These are phyloP conservation scores for cat (Felis catus) DNA, from an alignment of 2,113 vertebrate species.

Conservation along the genomic window DNA sequence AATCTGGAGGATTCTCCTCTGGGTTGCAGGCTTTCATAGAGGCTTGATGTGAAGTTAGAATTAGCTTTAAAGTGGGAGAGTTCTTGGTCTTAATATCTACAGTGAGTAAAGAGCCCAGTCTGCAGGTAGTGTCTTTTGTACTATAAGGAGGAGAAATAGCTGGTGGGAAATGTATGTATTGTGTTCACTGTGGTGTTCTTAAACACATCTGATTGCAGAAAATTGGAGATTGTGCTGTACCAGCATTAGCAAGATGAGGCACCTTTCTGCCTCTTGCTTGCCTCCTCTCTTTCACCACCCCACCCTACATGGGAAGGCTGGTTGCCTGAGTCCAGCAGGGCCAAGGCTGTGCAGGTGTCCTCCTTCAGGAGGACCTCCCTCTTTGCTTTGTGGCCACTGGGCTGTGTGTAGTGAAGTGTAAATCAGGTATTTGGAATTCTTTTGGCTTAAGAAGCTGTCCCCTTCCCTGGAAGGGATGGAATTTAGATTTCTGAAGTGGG, in stretches of 20 bases:
- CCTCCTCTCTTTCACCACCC: not conserved
- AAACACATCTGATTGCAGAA: not conserved
- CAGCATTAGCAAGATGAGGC: not conserved
- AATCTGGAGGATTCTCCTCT: not conserved
- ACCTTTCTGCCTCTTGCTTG: not conserved
- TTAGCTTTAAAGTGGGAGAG: not conserved
- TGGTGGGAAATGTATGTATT: not conserved
- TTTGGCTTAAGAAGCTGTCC: not conserved
- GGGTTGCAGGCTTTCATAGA: not conserved
- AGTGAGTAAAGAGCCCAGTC: not conserved
- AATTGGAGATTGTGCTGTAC: not conserved
- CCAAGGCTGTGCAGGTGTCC: not conserved
- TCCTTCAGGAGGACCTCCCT: not conserved
- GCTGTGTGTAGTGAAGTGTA: not conserved
- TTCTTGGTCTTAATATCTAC: not conserved
- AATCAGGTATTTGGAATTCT: not conserved
- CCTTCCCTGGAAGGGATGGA: constrained; percentile 14
- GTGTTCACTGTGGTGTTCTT: not conserved
- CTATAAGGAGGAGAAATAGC: not conserved
- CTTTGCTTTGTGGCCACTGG: not conserved
- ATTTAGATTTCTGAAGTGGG: not conserved
- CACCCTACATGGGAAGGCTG: not conserved
- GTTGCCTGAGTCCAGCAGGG: not conserved
- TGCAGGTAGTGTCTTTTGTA: not conserved
- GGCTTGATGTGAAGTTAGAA: not conserved